A percentile compares a stretch with the other conserved stretches of the same genome.
phyloP scores from a whole-genome alignment of 2,113 vertebrate genomes.

The Crotalus tigris region DNA sequence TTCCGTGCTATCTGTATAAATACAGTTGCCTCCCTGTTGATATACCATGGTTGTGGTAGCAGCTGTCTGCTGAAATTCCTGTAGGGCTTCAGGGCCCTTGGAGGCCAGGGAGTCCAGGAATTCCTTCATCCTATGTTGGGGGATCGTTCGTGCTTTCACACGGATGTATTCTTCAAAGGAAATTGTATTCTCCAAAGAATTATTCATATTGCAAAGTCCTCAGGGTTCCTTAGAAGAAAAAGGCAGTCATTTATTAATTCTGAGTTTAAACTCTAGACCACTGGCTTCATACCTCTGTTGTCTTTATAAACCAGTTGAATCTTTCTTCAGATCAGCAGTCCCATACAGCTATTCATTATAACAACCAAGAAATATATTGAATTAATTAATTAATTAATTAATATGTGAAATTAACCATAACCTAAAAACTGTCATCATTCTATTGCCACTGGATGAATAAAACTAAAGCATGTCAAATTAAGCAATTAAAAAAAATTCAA shows the following conservation, averaged over 20 bases:
- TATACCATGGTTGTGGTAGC: slow-evolving; percentile 91
- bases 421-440: neutral
- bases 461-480: neutral
- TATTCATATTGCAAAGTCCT: slow-evolving; percentile 89
- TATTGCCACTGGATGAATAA: neutral
- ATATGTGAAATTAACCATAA: neutral
- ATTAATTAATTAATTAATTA: neutral
- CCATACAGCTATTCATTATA: no score
- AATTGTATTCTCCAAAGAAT: slow-evolving; percentile 96
- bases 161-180: slow-evolving; percentile 98
- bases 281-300: neutral
- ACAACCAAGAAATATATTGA: neutral
- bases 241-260: slow-evolving; percentile 48
- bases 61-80: slow-evolving; percentile 93
- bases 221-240: slow-evolving; percentile 68
- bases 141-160: slow-evolving; percentile 93
- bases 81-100: slow-evolving; percentile 93
- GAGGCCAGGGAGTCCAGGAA: slow-evolving; percentile 94
- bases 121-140: slow-evolving; percentile 99
- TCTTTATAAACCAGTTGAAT: neutral
- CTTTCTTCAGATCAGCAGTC: neutral
- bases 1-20: slow-evolving; percentile 98
- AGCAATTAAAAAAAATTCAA: neutral
- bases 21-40: slow-evolving; percentile 90
- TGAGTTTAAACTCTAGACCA: neutral